Conservation (phyloP, 53 echinoderm and acorn worm genomes). For the Echinometra lucunter region DNA sequence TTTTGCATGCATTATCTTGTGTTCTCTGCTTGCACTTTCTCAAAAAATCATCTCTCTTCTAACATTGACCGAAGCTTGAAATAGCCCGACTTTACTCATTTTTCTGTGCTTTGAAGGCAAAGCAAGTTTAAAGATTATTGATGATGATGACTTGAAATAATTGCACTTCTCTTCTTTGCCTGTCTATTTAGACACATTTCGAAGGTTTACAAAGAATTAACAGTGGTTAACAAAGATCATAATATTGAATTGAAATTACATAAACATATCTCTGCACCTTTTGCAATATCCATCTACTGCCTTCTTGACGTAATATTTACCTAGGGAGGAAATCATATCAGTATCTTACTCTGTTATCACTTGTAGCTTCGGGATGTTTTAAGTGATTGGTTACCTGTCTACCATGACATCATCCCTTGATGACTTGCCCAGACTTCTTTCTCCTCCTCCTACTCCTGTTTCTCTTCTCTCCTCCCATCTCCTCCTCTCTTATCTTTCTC, state of each 20-base stretch:
- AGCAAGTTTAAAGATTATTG: background rate
- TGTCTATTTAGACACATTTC: no score
- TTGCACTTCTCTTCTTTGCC: no score
- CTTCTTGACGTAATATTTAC: background rate
- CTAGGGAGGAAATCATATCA: background rate
- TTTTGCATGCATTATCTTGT: background rate
- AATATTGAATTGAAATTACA: background rate
- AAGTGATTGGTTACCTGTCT: slow-evolving; percentile 48
- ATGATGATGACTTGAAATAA: no score
- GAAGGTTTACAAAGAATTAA: no score
- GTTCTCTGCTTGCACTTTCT: background rate
- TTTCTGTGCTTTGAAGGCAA: background rate
- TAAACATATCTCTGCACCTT: background rate
- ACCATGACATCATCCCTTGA: slow-evolving; percentile 13
- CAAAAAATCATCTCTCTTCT: background rate
- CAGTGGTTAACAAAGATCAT: no score
- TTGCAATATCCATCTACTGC: background rate
- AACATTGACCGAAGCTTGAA: background rate
- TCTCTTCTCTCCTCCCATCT: no score
- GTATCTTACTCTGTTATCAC: slow-evolving; percentile 42
- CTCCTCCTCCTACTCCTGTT: background rate
- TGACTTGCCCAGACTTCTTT: slow-evolving; percentile 13
- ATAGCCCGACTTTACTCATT: background rate
- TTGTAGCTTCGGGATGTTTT: slow-evolving; percentile 38
- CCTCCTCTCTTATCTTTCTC: background rate